Conservation (phyloP, 2,797 vertebrate species). For the Scleropages formosus region DNA sequence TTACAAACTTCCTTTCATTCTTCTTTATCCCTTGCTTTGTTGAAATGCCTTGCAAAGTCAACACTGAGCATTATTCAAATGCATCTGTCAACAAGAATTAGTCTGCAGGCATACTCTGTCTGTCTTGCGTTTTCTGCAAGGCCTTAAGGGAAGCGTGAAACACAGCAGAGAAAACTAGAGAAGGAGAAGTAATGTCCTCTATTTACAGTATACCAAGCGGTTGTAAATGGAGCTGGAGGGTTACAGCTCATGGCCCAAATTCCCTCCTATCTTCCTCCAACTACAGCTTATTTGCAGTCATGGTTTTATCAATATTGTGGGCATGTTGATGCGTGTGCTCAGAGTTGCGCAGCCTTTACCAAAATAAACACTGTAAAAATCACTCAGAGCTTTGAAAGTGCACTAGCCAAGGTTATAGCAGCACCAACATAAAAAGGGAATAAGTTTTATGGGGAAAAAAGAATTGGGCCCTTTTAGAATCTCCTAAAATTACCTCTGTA, state of each 20-base stretch:
- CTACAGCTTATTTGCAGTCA: neutral
- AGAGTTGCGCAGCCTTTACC: neutral
- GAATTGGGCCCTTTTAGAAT: slow-evolving; percentile 10
- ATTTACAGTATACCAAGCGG: neutral
- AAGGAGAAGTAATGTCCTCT: neutral
- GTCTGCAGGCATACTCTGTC: no score
- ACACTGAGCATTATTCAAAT: slow-evolving; percentile 28
- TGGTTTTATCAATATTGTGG: neutral
- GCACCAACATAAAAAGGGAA: neutral
- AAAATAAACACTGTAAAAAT: neutral
- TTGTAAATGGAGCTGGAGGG: neutral
- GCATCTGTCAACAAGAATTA: slow-evolving; percentile 31
- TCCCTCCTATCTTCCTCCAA: neutral
- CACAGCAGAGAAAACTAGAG: neutral
- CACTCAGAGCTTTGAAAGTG: neutral
- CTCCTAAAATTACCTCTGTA: neutral
- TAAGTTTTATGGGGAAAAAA: neutral
- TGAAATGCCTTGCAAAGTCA: slow-evolving; percentile 28
- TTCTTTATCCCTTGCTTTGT: slow-evolving; percentile 35
- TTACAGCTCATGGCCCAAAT: neutral
- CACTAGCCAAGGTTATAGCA: neutral
- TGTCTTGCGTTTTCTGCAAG: neutral
- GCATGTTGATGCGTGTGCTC: no score
- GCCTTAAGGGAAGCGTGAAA: neutral
- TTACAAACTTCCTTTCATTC: neutral